Conservation (phyloP, 2,113 vertebrate genomes). For the Scalopus aquaticus region DNA sequence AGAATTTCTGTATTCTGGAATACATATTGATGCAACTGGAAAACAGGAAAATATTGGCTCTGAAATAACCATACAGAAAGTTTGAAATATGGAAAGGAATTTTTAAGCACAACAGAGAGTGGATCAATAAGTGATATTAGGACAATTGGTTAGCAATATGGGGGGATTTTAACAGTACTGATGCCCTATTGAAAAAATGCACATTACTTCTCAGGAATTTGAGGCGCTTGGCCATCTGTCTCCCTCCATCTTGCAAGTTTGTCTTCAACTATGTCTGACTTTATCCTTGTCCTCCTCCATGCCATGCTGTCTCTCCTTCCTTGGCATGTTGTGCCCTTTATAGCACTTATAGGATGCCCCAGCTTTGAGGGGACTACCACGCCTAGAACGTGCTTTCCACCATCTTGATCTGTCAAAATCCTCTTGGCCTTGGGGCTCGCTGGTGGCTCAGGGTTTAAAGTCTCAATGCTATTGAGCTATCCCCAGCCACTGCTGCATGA, state of each 20-base stretch:
- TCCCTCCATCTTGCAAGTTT: not conserved
- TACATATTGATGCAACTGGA: not conserved
- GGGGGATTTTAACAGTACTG: not conserved
- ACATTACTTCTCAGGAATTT: not conserved
- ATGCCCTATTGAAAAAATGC: not conserved
- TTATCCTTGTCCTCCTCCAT: not conserved
- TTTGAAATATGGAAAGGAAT: not conserved
- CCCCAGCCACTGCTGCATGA: no score
- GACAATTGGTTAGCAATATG: not conserved
- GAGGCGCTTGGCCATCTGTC: not conserved
- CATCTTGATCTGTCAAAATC: not conserved
- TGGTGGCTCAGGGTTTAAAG: no score
- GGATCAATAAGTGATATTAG: not conserved
- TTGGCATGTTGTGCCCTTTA: not conserved
- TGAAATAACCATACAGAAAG: not conserved
- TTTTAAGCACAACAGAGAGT: not conserved
- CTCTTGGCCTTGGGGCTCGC: not conserved
- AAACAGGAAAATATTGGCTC: not conserved
- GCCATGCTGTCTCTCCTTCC: not conserved
- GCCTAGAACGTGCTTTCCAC: not conserved
- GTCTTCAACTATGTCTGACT: not conserved
- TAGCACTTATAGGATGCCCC: not conserved
- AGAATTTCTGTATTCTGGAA: not conserved
- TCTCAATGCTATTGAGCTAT: no score
- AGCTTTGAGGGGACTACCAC: not conserved